A percentile compares a stretch with the other conserved stretches of the same genome.
phyloP scores from a whole-genome alignment of 2,113 vertebrate species.

The Gallinago undulata region DNA sequence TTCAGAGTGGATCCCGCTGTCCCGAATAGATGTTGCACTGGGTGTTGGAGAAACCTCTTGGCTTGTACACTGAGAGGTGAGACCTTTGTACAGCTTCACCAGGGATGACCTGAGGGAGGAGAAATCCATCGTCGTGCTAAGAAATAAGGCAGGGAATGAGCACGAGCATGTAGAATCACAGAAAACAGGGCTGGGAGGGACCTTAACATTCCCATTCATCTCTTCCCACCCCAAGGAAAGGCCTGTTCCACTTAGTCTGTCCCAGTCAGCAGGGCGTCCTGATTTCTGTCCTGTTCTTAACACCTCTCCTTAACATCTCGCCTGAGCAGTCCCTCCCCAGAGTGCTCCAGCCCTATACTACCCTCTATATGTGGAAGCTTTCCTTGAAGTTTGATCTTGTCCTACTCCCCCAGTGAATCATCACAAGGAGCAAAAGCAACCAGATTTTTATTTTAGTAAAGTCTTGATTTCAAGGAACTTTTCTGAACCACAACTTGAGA shows the following conservation, averaged over 20 bases:
- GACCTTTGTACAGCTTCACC: slow-evolving; percentile 87
- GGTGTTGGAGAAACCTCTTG: slow-evolving; percentile 75
- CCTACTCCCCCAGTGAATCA: neutral
- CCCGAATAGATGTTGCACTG: slow-evolving; percentile 71
- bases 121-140: slow-evolving; percentile 63
- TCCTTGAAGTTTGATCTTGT: neutral
- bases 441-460: neutral
- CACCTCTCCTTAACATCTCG: neutral
- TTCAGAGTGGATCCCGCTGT: slow-evolving; percentile 82
- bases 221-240: slow-evolving; percentile 5
- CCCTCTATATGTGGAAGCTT: neutral
- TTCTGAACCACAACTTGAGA: neutral
- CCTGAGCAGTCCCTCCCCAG: neutral
- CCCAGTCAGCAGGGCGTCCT: neutral
- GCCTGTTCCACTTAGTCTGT: neutral
- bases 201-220: neutral
- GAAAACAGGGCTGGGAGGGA: slow-evolving; percentile 29
- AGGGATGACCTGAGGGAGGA: slow-evolving; percentile 83
- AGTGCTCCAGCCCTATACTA: neutral
- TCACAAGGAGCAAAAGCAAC: neutral
- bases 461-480: neutral
- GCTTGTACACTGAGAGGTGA: slow-evolving; percentile 79
- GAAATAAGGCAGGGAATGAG: slow-evolving; percentile 59
- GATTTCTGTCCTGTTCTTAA: neutral
- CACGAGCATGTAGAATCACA: slow-evolving; percentile 33